Evolutionary conservation across 2,888 invertebrate genomes (phyloP), one percentile per base, ranked within the genome.

Genomic region (Cantharis rufa): DNA sequence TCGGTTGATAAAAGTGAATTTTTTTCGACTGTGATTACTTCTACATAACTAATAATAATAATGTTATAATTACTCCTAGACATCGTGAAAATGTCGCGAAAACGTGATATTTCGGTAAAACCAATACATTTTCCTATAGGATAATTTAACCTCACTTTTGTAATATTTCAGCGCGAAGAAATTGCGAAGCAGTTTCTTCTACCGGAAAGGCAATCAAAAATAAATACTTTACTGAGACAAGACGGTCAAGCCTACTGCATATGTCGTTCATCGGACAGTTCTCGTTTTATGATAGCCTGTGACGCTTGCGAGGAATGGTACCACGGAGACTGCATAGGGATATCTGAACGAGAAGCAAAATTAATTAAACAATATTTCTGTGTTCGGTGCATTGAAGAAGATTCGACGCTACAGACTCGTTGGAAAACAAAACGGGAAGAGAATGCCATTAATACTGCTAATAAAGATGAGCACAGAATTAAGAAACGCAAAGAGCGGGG

Each of bases 221-320:
- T 96, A 78, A 96, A 96, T 11, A 94, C 95, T 2, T 90, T 96
- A 74, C 89, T 96, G 70, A 95, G 96, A 86, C 96, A 96, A 88
- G 96, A 96, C 86, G 96, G 96, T 7, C 95, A 96, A 89, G 95
- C 95, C 0, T 99, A 98, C 87, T 99, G 98, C 86, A 95, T 98
- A 82, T 98, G 98, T 86, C 91, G 98, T 64, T 95, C 97, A 9
- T 95, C 97, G 0, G 98, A 98, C 86, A 96, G 96, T 81, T 96
- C 95, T 1, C 91, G 98, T 70, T 98, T 98, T 88, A 98, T 98
- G 98, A 98, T 98, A 87, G 97, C 96, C 61, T 99, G 99, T 89
- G 99, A 99, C 88, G 92, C 95, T 13, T 99, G 99, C 86, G 97
- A 98, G 87, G 98, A 98, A 88, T 99, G 99, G 98, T 99, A 97